Evolutionary conservation across 2,888 invertebrate genomes (phyloP).

Genomic region (Gasteruption jaculator): DNA sequence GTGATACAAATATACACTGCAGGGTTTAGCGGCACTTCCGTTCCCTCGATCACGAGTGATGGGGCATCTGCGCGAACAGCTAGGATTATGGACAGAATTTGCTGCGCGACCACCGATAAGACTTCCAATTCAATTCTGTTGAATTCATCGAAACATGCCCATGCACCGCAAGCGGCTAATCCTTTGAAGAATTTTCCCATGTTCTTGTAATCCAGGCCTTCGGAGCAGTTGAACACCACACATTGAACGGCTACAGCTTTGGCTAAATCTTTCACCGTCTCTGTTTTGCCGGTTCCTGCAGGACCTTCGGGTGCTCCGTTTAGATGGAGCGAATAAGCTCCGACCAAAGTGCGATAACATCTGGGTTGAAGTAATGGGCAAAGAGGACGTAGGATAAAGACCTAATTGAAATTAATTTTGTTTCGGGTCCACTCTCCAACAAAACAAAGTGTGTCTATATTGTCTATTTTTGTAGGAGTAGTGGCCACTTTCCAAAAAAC

Average conservation of each 20-base stretch:
- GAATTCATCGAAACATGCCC: constrained; percentile 88
- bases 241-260: constrained; percentile 89
- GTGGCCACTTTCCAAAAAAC: too few species aligned
- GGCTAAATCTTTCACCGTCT: constrained; percentile 88
- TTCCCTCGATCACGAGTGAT: constrained; percentile 75
- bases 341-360: constrained; percentile 79
- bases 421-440: too few species aligned
- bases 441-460: too few species aligned
- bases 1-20: constrained; percentile 78
- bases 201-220: constrained; percentile 79
- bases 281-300: constrained; percentile 86
- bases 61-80: constrained; percentile 66
- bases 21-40: constrained; percentile 68
- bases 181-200: constrained; percentile 87
- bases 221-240: constrained; percentile 84
- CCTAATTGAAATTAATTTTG: neutral
- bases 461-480: too few species aligned
- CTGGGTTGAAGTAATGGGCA: too few species aligned
- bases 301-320: constrained; percentile 85
- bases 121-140: constrained; percentile 83
- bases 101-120: constrained; percentile 81
- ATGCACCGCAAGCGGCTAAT: constrained; percentile 76
- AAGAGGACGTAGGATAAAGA: too few species aligned
- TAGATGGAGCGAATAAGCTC: constrained; percentile 77
- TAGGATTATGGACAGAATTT: constrained; percentile 75